phyloP scores from a whole-genome alignment of 2,797 vertebrate genomes.

The Rhynchotus rufescens region DNA sequence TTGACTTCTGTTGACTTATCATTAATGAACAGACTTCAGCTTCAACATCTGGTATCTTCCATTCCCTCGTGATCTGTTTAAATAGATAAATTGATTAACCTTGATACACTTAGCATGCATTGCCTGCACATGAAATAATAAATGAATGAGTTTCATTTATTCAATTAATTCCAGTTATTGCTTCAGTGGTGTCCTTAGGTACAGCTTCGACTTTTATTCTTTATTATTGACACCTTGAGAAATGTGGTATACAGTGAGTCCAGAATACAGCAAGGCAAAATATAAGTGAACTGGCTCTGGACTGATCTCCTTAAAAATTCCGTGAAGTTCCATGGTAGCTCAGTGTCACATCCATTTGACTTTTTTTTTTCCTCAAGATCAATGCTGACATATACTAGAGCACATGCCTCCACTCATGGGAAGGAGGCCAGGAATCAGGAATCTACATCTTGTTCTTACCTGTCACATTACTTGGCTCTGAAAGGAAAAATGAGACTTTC shows the following conservation, averaged over 20 bases:
- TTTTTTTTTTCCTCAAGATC: not conserved
- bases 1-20: constrained; percentile 14
- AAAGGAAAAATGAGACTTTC: not conserved
- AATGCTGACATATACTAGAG: not conserved
- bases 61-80: not conserved
- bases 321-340: not conserved
- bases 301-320: not conserved
- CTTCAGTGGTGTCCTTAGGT: constrained; percentile 30
- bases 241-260: not conserved
- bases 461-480: not conserved
- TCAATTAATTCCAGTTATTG: constrained; percentile 13
- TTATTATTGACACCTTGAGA: not conserved
- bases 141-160: constrained; percentile 44
- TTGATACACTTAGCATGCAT: not conserved
- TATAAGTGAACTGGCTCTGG: not conserved
- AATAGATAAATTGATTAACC: constrained; percentile 57
- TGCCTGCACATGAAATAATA: constrained; percentile 1
- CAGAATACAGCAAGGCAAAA: not conserved
- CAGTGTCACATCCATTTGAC: not conserved
- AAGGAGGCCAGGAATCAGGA: not conserved
- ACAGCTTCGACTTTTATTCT: not conserved
- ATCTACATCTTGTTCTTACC: not conserved
- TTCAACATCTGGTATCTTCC: constrained; percentile 14
- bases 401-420: not conserved
- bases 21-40: constrained; percentile 29